phyloP scores from a whole-genome alignment of 1,140 invertebrate genomes.

The Copidosoma floridanum region DNA sequence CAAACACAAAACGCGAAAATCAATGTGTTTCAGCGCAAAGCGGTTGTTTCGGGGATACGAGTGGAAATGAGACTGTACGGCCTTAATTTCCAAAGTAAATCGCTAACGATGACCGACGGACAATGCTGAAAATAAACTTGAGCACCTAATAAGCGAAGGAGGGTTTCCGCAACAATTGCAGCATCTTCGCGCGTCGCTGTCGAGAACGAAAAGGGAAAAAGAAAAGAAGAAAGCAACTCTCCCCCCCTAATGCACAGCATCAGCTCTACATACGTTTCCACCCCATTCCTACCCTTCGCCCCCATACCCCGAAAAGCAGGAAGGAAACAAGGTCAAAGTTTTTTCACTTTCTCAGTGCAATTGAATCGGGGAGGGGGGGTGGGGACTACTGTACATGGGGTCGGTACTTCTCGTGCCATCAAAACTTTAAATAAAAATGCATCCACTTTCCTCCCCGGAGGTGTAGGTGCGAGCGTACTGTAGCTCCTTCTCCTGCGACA shows the following conservation, averaged over 20 bases:
- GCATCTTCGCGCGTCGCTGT: not conserved
- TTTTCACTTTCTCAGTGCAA: conserved; percentile 23
- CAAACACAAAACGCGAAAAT: too few species aligned
- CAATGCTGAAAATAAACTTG: too few species aligned
- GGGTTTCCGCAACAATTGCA: too few species aligned
- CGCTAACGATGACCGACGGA: not conserved
- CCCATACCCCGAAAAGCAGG: too few species aligned
- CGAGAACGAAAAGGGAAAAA: not conserved
- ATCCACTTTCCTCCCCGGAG: conserved; percentile 2
- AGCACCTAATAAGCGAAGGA: not conserved
- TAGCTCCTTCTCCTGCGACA: too few species aligned
- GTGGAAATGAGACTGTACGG: too few species aligned
- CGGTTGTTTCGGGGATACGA: not conserved
- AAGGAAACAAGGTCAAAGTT: conserved; percentile 17
- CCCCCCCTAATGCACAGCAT: not conserved
- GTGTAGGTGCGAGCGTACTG: too few species aligned
- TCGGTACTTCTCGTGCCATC: too few species aligned
- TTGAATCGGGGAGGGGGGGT: conserved; percentile 12
- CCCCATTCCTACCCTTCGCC: not conserved
- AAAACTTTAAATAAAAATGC: conserved; percentile 25
- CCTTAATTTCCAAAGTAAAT: not conserved
- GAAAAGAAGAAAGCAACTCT: not conserved
- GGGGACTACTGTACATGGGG: too few species aligned
- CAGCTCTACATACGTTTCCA: not conserved
- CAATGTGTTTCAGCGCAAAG: not conserved